These are phyloP conservation scores for Polymixis flavicincta DNA, from an alignment of 2,888 invertebrate species.

Conservation along the genomic window DNA sequence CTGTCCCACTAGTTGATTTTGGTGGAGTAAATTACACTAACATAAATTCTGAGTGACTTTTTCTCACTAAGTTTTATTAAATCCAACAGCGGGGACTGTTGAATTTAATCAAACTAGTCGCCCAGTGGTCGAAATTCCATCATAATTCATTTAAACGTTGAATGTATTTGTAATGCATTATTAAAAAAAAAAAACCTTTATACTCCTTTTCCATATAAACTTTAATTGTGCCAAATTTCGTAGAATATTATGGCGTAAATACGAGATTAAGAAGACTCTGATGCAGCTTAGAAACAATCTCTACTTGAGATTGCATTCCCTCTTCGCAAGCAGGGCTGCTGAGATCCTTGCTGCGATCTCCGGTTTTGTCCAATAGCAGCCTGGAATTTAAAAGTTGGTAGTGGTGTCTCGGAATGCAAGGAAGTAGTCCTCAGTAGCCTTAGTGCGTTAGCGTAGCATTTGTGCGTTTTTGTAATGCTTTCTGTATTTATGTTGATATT, in stretches of 20 bases:
- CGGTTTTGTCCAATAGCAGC: neutral
- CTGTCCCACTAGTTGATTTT: neutral
- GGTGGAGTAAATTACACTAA: neutral
- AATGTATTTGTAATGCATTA: too few relatives aligned
- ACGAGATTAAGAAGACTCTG: neutral
- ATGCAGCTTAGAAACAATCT: neutral
- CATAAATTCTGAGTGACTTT: neutral
- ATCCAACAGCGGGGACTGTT: neutral
- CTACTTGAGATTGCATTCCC: neutral
- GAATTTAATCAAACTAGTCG: neutral
- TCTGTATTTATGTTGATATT: conserved; percentile 26
- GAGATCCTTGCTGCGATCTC: too few relatives aligned
- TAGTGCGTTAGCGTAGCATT: neutral
- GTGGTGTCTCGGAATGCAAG: neutral
- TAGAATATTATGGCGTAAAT: neutral
- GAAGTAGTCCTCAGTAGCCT: neutral
- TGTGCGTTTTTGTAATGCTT: neutral
- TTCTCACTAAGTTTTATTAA: neutral
- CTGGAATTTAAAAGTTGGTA: neutral
- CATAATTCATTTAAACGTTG: too few relatives aligned
- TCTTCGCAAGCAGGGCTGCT: neutral
- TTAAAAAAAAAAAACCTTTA: too few relatives aligned
- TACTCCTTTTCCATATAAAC: too few relatives aligned
- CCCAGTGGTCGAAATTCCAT: too few relatives aligned
- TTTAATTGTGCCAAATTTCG: neutral